Conservation (phyloP, 2,888 invertebrate genomes). For the Drosophila macrothrix region DNA sequence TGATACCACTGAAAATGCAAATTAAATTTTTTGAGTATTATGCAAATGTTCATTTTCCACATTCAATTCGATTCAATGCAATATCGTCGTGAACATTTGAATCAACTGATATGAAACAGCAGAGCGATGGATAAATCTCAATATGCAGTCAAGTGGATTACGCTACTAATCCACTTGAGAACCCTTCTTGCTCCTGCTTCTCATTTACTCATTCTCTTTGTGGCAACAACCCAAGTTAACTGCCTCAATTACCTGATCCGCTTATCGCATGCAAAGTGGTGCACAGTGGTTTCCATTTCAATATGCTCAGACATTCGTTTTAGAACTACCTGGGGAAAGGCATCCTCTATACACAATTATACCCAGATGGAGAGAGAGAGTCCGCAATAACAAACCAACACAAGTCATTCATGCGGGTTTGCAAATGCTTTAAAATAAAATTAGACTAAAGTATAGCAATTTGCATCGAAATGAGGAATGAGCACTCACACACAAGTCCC, state of each 20-base stretch:
- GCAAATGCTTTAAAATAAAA: constrained; percentile 61
- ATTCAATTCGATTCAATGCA: constrained; percentile 2
- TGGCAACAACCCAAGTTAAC: constrained; percentile 17
- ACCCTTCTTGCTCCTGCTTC: background rate
- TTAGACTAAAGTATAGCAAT: constrained; percentile 72
- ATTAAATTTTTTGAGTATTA: constrained; percentile 29
- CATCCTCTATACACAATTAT: constrained; percentile 12
- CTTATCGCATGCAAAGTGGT: constrained; percentile 46
- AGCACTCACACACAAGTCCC: constrained; percentile 19
- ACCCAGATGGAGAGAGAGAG: background rate
- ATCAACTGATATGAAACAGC: constrained; percentile 23
- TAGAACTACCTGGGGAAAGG: constrained; percentile 21
- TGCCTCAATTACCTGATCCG: constrained; percentile 57
- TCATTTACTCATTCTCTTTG: background rate
- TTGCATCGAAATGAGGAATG: constrained; percentile 66
- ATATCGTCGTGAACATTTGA: constrained; percentile 13
- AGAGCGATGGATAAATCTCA: constrained; percentile 3
- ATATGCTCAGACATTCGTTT: constrained; percentile 51
- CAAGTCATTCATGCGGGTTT: constrained; percentile 11
- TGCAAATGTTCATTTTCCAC: constrained; percentile 19
- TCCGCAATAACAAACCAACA: constrained; percentile 1
- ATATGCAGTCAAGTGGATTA: constrained; percentile 31
- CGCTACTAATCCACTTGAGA: constrained; percentile 41
- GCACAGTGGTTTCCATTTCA: constrained; percentile 31
- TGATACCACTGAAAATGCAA: constrained; percentile 29